phyloP scores from a whole-genome alignment of 2,888 invertebrate genomes.

The Tinea semifulvella region DNA sequence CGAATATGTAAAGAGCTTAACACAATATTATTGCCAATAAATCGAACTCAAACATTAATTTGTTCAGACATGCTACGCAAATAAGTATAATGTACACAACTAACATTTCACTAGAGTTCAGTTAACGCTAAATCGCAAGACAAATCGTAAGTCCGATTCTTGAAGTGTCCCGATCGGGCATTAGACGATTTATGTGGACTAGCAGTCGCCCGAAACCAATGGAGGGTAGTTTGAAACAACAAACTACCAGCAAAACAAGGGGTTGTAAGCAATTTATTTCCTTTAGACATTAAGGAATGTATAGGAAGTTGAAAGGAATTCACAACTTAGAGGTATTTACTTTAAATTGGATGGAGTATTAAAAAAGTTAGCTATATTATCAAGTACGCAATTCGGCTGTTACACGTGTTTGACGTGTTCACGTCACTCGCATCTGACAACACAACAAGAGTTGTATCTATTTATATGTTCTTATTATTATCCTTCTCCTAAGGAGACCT shows the following conservation, averaged over 20 bases:
- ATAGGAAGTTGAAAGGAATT: slow-evolving; percentile 4
- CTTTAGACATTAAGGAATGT: slow-evolving; percentile 5
- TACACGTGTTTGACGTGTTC: too few relatives aligned
- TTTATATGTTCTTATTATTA: too few relatives aligned
- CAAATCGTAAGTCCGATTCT: slow-evolving; percentile 9
- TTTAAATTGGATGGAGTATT: too few relatives aligned
- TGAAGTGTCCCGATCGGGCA: slow-evolving; percentile 9
- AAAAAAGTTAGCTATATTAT: too few relatives aligned
- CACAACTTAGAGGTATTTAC: too few relatives aligned
- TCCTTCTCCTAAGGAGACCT: too few relatives aligned
- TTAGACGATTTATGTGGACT: not conserved
- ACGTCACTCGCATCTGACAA: too few relatives aligned
- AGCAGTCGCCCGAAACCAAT: slow-evolving; percentile 5
- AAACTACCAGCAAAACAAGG: slow-evolving; percentile 9
- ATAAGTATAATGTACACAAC: not conserved
- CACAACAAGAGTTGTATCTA: too few relatives aligned
- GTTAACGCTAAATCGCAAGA: slow-evolving; percentile 6
- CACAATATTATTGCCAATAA: too few relatives aligned
- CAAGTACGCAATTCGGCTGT: too few relatives aligned
- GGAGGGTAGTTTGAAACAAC: slow-evolving; percentile 11
- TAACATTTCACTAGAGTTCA: not conserved
- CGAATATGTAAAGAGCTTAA: too few relatives aligned
- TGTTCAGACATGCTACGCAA: not conserved
- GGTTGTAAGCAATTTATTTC: slow-evolving; percentile 8
- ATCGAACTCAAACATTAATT: too few relatives aligned